These are phyloP conservation scores for Callospermophilus lateralis DNA, from an alignment of 2,113 vertebrate genomes.

Conservation along the genomic window DNA sequence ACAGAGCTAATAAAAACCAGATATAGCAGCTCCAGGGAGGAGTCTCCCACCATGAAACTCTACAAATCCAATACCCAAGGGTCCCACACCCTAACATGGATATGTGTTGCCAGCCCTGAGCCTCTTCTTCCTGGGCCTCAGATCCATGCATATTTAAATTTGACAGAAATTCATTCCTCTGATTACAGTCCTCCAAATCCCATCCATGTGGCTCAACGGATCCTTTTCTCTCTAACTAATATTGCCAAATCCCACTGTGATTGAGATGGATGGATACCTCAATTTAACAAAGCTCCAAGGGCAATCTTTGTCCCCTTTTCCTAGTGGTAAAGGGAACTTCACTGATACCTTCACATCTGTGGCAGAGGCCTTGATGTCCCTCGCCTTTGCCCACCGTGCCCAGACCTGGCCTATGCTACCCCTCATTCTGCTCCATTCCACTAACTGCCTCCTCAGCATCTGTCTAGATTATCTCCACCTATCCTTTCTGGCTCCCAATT, in stretches of 20 bases:
- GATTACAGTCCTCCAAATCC: not conserved
- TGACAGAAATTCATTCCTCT: not conserved
- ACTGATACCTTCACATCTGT: not conserved
- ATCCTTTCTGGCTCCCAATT: not conserved
- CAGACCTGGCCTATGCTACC: not conserved
- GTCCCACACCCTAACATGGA: not conserved
- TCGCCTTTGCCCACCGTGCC: not conserved
- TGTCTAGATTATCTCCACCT: not conserved
- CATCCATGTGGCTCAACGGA: not conserved
- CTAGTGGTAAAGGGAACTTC: not conserved
- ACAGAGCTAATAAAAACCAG: not conserved
- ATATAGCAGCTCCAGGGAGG: not conserved
- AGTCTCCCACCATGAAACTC: not conserved
- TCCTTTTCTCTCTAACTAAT: not conserved
- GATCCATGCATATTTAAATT: not conserved
- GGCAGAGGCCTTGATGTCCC: not conserved
- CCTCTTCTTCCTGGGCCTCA: not conserved
- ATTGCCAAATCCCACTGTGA: not conserved
- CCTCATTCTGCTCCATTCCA: not conserved
- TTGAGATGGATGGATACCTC: not conserved
- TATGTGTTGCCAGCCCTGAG: not conserved
- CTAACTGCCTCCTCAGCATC: not conserved
- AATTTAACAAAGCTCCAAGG: not conserved
- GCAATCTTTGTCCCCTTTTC: not conserved
- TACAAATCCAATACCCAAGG: not conserved